Base-by-base conservation (phyloP, 64 coral and sea anemone genomes). In the Actinia equina region DNA sequence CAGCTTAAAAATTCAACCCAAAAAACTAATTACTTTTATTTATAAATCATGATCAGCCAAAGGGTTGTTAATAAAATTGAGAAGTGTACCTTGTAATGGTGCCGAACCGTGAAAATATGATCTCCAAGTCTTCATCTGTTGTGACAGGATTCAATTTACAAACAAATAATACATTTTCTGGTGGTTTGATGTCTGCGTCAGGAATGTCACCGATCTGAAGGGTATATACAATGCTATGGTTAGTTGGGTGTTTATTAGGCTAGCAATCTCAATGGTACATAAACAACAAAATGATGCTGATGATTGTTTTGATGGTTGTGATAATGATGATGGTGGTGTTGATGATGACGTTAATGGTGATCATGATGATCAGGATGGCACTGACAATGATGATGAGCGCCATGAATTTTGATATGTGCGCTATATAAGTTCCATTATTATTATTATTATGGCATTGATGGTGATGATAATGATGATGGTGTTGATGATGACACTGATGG, bases 71-170 rank as follows among this genome's bases (percentile, higher is more conserved):
- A 37, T 37, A 37, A 37, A 43, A 1, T 3, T 27, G 45, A 7
- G 26, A 18, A 25, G 16, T 45, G 13, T 82, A 99, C 97, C 97
- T 95, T 76, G 92, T 94, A 71, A 99, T 93, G 19, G 93, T 5
- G 17, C 97, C 97, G 92, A 99, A 99, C 83, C 97, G 92, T 54
- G 93, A 94, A 64, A 99, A 99, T 54, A 99, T 99, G 20, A 99
- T 95, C 71, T 99, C 97, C 45, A 99, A 59, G 41, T 99, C 97
- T 46, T 99, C 90, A 85, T 99, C 97, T 52, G 93, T 89, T 71
- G 97, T 99, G 44, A 92, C 97, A 83, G 97, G 97, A 86, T 99
- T 99, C 0, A 99, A 71, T 93, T 99, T 99, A 85, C 97, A 99
- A 30, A 99, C 97, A 93, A 98, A 98, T 9, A 98, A 76, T 16